Conservation (phyloP, 1,140 invertebrate genomes). For the Lepidostoma basale region DNA sequence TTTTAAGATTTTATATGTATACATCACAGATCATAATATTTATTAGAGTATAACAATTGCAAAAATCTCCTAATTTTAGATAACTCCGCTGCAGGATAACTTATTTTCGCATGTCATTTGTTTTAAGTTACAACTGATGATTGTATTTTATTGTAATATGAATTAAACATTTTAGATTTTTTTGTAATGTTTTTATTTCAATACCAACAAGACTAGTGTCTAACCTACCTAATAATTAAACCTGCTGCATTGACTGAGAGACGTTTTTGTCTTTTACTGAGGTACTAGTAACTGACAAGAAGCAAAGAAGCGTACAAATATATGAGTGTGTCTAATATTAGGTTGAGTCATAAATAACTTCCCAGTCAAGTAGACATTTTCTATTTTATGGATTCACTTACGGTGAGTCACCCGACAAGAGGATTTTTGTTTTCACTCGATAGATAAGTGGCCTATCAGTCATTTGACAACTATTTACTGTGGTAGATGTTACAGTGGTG, state of each 20-base stretch:
- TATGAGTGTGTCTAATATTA: background rate
- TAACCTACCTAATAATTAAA: background rate
- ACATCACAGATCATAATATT: background rate
- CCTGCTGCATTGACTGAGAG: background rate
- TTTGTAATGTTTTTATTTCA: background rate
- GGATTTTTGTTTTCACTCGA: no score
- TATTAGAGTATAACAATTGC: slow-evolving; percentile 12
- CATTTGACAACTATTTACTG: no score
- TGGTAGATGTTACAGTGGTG: no score
- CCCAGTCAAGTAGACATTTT: no score
- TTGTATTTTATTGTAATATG: slow-evolving; percentile 24
- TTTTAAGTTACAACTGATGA: slow-evolving; percentile 8
- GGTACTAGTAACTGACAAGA: background rate
- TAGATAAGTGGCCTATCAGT: no score
- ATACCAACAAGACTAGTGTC: background rate
- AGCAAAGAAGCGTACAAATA: background rate
- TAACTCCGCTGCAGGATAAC: slow-evolving; percentile 9
- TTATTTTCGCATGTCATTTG: slow-evolving; percentile 21
- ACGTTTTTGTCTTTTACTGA: background rate
- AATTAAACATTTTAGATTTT: slow-evolving; percentile 22
- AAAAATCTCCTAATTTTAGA: slow-evolving; percentile 6
- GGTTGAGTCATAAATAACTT: background rate
- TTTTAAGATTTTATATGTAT: slow-evolving; percentile 15
- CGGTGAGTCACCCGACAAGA: no score
- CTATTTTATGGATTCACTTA: no score